phyloP scores from a whole-genome alignment of 2,797 vertebrate genomes.

The Bradypus variegatus region DNA sequence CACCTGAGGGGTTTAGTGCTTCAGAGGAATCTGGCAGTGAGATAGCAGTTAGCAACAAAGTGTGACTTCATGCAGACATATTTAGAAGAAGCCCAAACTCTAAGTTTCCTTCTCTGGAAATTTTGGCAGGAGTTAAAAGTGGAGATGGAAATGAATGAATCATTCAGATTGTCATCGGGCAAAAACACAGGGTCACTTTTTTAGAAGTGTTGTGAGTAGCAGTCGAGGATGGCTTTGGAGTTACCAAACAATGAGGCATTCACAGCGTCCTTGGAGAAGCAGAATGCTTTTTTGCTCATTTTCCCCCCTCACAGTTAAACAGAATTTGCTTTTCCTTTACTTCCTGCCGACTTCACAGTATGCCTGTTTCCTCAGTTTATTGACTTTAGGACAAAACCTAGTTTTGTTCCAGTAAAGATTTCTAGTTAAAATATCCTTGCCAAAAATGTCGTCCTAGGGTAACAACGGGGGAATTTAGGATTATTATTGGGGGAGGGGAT shows the following conservation, averaged over 20 bases:
- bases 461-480: not conserved
- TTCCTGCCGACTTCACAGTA: not conserved
- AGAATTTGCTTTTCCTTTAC: not conserved
- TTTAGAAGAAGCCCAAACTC: not conserved
- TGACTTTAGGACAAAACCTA: slow-evolving; percentile 23
- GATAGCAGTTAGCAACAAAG: not conserved
- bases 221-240: not conserved
- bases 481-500: not conserved
- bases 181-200: not conserved
- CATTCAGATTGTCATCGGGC: not conserved
- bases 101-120: not conserved
- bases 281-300: not conserved
- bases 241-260: not conserved
- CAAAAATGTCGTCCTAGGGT: not conserved
- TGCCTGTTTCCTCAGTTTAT: not conserved
- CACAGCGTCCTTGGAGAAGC: not conserved
- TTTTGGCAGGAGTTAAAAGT: not conserved
- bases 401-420: slow-evolving; percentile 33
- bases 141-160: not conserved
- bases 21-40: not conserved
- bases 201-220: not conserved
- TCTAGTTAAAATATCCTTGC: not conserved
- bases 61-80: not conserved
- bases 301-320: not conserved
- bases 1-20: not conserved